Evolutionary conservation across 2,797 vertebrate genomes (phyloP), one percentile per base, ranked within the genome.

Genomic region (Propithecus perrieri): DNA sequence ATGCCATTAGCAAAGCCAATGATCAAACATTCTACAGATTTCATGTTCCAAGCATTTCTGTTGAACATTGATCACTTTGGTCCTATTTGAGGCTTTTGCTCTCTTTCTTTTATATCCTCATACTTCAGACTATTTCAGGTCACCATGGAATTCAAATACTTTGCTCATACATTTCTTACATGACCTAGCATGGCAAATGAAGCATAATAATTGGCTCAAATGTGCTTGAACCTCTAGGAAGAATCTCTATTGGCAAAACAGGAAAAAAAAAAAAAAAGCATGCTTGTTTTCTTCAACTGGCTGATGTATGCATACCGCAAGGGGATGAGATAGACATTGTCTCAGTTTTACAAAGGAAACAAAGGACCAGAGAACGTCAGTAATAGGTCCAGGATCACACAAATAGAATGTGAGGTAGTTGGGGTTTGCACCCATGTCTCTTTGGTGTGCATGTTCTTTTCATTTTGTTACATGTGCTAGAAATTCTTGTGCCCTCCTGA

Each of bases 161-260:
- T 74, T 86, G n/a, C 72, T 91, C 67, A 88, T 17, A 72, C 20
- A 67, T 96, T 94, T 83, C 72, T 91, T 71, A 89, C 43, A 69
- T 97, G 50, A 92, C 15, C 65, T 91, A 59, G 18, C 35, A 94
- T 67, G 57, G 24, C 35, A 90, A 95, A 88, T 95, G 78, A 95
- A 92, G 61, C 67, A 74, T 88, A 80, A 11, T 67, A 67, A 87
- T 79, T 94, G 15, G 4, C 35, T 92, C 46, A 89, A 15, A 50
- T 88, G 26, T 92, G 20, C 26, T 38, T 69, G 38, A 69, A 38
- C 6, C 26, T 85, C 22, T 91, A 79, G 83, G 30, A 96, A 87
- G 50, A 80, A 18, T 76, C n/a, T 90, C 30, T 88, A 10, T 17
- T 79, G 74, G 79, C 59, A 84, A 87, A 93, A 57, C 55, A 41